These are phyloP conservation scores for Acomys russatus DNA, from an alignment of 2,797 vertebrate genomes.

Conservation along the genomic window DNA sequence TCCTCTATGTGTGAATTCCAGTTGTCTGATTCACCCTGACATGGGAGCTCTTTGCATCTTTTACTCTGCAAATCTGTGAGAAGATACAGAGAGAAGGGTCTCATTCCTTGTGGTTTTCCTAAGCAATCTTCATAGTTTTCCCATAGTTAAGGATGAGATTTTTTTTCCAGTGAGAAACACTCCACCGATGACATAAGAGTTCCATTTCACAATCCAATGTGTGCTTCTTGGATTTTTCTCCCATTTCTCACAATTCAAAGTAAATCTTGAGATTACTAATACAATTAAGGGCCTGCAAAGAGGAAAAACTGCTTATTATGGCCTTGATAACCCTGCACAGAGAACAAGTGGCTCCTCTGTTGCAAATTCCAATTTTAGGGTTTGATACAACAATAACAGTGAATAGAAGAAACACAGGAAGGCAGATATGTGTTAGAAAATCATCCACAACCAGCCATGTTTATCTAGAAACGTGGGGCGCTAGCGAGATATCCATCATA, in stretches of 20 bases:
- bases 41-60: constrained; percentile 85
- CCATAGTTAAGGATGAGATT: constrained; percentile 82
- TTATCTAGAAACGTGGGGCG: constrained; percentile 88
- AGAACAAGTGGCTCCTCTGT: constrained; percentile 88
- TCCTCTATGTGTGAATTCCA: constrained; percentile 86
- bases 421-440: constrained; percentile 90
- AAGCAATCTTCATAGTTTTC: constrained; percentile 82
- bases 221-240: constrained; percentile 80
- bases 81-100: constrained; percentile 69
- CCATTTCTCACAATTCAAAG: constrained; percentile 96
- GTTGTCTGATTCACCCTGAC: constrained; percentile 88
- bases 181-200: constrained; percentile 84
- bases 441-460: constrained; percentile 88
- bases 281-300: constrained; percentile 95
- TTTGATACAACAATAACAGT: constrained; percentile 87
- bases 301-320: constrained; percentile 92
- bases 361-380: constrained; percentile 91
- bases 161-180: constrained; percentile 92
- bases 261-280: constrained; percentile 92
- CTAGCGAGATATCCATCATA: constrained; percentile 88
- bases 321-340: constrained; percentile 95
- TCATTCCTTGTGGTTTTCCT: constrained; percentile 81
- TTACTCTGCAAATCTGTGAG: constrained; percentile 83
- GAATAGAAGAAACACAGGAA: constrained; percentile 91
- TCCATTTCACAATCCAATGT: constrained; percentile 83